Base-by-base conservation (phyloP, 2,888 invertebrate species). In the Sthenelais limicola region DNA sequence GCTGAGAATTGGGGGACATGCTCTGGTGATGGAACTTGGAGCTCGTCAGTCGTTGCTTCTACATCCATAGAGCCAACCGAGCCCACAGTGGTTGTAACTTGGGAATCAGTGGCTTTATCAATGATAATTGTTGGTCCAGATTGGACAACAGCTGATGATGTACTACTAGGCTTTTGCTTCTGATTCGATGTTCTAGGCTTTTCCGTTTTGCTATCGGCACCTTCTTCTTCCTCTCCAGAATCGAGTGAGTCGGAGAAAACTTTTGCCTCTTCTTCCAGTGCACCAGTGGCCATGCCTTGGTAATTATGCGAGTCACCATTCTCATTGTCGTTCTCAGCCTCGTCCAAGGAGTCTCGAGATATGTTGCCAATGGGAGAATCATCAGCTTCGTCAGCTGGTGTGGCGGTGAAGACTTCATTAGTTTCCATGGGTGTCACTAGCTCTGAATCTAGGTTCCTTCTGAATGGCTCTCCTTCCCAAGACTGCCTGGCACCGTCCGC, bases 101-200 rank as follows among this genome's bases (percentile, higher is more conserved):
- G 56, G 18, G 30, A 33, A 21, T 56, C 56, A 33, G 32, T 56
- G 30, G 56, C 56, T 21, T 30, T 33, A n/a, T 56, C 32, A 33
- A 56, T 56, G 56, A 56, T 21, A 32, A 56, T 56, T n/a, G 56
- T 12, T 7, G 56, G 56, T 24, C 56, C 30, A 15, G 56, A n/a
- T n/a, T n/a, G n/a, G n/a, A n/a, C n/a, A n/a, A n/a, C n/a, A n/a
- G n/a, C n/a, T n/a, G n/a, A n/a, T n/a, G n/a, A n/a, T n/a, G n/a
- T n/a, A n/a, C n/a, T n/a, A n/a, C n/a, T n/a, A n/a, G n/a, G n/a
- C n/a, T n/a, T n/a, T n/a, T n/a, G n/a, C n/a, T n/a, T n/a, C n/a
- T n/a, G n/a, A n/a, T n/a, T n/a, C n/a, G n/a, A n/a, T n/a, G n/a
- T n/a, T 18, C 9, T 18, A 43, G 18, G 43, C 9, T 43, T 43